A percentile compares a stretch with the other conserved stretches of the same genome.
These are phyloP conservation scores for Lepidocolaptes lacrymiger DNA, from an alignment of 2,797 vertebrate genomes.

Conservation along the genomic window DNA sequence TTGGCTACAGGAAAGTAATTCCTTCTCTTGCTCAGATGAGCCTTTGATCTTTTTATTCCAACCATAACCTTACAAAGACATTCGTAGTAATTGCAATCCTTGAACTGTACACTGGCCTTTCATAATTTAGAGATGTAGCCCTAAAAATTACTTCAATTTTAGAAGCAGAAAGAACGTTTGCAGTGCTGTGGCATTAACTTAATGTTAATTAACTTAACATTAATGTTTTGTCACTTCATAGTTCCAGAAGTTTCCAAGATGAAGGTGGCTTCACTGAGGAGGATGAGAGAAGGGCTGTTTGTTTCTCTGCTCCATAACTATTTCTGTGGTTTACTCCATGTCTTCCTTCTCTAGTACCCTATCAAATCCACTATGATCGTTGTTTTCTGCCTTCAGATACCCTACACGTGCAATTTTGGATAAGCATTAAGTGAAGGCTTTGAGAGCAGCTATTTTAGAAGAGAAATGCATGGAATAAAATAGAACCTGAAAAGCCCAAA, in stretches of 20 bases:
- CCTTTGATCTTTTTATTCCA: constrained; percentile 26
- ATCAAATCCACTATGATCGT: background rate
- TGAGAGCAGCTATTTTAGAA: background rate
- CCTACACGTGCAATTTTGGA: background rate
- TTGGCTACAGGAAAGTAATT: constrained; percentile 11
- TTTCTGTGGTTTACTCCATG: background rate
- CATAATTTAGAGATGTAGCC: background rate
- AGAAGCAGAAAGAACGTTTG: background rate
- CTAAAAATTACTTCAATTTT: background rate
- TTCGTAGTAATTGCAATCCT: background rate
- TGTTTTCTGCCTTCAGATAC: background rate
- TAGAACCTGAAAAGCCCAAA: background rate
- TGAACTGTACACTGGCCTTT: background rate
- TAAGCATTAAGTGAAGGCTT: background rate
- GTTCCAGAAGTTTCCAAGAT: background rate
- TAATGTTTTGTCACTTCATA: background rate
- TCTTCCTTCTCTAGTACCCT: background rate
- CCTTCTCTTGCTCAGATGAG: background rate
- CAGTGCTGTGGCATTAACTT: background rate
- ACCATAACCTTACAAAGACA: background rate
- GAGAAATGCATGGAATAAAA: background rate
- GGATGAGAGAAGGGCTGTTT: background rate
- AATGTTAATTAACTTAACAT: no score
- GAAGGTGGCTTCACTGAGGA: background rate
- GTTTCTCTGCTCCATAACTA: background rate